phyloP scores from a whole-genome alignment of 2,113 vertebrate species.

The Grallaria varia region DNA sequence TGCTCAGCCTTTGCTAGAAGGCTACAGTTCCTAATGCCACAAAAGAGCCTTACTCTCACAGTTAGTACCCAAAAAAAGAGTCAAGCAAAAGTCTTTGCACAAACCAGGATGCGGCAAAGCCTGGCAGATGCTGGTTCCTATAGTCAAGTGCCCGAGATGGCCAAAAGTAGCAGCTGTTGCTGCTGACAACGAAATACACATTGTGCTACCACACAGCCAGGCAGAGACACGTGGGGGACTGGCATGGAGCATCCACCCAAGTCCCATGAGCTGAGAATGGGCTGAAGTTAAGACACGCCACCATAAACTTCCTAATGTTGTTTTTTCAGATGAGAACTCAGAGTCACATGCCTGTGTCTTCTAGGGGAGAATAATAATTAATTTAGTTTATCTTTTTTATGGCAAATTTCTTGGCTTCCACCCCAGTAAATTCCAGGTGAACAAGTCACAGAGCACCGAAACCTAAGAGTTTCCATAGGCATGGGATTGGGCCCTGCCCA shows the following conservation, averaged over 20 bases:
- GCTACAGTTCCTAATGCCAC: background rate
- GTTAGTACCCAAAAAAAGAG: background rate
- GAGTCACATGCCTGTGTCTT: background rate
- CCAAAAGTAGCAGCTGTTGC: background rate
- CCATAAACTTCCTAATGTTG: background rate
- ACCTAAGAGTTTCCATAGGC: background rate
- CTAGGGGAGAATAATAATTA: background rate
- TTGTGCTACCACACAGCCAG: background rate
- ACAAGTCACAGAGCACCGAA: background rate
- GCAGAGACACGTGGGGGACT: accelerated
- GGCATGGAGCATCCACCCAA: accelerated
- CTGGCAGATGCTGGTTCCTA: background rate
- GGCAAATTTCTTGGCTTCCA: background rate
- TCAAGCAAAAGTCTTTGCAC: background rate
- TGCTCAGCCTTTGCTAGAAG: background rate
- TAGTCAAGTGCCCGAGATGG: background rate
- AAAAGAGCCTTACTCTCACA: background rate
- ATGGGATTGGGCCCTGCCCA: background rate
- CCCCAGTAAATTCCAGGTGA: background rate
- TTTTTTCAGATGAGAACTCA: background rate
- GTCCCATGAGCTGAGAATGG: accelerated
- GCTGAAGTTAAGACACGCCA: background rate
- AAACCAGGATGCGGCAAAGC: background rate
- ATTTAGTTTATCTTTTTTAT: background rate
- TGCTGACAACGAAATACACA: background rate